Evolutionary conservation across 2,888 invertebrate species (phyloP), one percentile per base, ranked within the genome.

Genomic region (Protonemura montana): DNA sequence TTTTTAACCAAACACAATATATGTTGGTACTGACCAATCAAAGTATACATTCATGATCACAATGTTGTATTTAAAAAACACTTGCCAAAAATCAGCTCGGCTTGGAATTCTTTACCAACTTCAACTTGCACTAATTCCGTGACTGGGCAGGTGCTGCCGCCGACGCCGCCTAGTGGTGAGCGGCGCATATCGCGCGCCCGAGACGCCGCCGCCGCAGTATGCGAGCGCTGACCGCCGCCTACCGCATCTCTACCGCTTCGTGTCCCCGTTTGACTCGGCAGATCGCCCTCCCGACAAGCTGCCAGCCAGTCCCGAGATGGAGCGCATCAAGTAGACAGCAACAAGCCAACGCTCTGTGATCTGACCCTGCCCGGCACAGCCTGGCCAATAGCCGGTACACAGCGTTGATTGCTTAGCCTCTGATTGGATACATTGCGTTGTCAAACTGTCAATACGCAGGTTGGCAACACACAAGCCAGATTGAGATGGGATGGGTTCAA

Each of bases 221-320:
- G 76, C 41, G 3, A 77, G 76, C 27, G 77, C 86, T 21, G 87
- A 87, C 30, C 27, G 86, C 16, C 80, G 76, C 25, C 82, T 82
- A 25, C 83, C 87, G 21, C 86, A 86, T 35, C 89, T 89, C 85
- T 89, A 89, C 87, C 89, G 89, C 77, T 89, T 88, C 86, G 89
- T 89, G 82, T 89, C 89, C 25, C 59, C 86, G 10, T 87, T 85
- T 82, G 87, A 87, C 81, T 26, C 82, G n/a, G 21, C 82, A 2
- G 59, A 59, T 21, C 59, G 59, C 59, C 59, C 59, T 10, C 59
- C 59, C 59, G 59, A 59, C 59, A 59, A 59, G 59, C 21, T 21
- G 59, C 59, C 59, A 1, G 59, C 59, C 59, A 21, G 13, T 21
- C 16, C 21, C 6, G 59, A 59, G 16, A 21, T 21, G 16, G 59